Conservation (phyloP, 1,140 invertebrate genomes). For the Lordiphosa collinella region DNA sequence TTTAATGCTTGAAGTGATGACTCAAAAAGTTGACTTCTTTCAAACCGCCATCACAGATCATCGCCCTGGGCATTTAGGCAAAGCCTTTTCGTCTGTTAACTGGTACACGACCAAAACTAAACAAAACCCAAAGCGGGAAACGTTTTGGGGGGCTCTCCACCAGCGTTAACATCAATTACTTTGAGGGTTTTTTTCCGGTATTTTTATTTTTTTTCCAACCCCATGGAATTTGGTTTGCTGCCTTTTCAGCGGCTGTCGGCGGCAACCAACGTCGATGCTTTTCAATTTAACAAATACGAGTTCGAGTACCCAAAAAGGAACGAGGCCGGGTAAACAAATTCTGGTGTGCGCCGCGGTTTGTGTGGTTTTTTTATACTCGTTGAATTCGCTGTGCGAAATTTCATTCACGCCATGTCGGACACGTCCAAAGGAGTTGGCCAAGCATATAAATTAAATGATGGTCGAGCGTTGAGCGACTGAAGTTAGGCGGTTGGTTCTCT, state of each 20-base stretch:
- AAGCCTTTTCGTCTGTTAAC: background rate
- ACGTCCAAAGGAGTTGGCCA: constrained; percentile 60
- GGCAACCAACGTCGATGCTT: constrained; percentile 35
- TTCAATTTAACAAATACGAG: constrained; percentile 67
- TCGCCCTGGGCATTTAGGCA: background rate
- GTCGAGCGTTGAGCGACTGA: constrained; percentile 52
- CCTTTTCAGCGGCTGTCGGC: constrained; percentile 49
- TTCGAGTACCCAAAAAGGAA: constrained; percentile 28
- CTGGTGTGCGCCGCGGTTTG: constrained; percentile 26
- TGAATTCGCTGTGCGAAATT: constrained; percentile 30
- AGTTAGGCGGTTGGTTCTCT: constrained; percentile 43
- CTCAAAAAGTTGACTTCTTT: constrained; percentile 10
- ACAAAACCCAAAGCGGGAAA: constrained; percentile 30
- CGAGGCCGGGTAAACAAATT: constrained; percentile 39
- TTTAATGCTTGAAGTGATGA: constrained; percentile 6
- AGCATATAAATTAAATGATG: constrained; percentile 74
- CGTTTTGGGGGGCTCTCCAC: constrained; percentile 15
- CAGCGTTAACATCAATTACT: constrained; percentile 66
- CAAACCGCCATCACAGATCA: constrained; percentile 6
- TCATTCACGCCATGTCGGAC: constrained; percentile 25
- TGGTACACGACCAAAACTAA: constrained; percentile 1
- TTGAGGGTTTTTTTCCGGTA: constrained; percentile 34
- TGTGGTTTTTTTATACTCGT: constrained; percentile 33
- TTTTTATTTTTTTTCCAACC: background rate
- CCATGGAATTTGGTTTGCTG: constrained; percentile 5